Evolutionary conservation across 2,888 invertebrate genomes (phyloP).

Genomic region (Dasysyrphus tricinctus): DNA sequence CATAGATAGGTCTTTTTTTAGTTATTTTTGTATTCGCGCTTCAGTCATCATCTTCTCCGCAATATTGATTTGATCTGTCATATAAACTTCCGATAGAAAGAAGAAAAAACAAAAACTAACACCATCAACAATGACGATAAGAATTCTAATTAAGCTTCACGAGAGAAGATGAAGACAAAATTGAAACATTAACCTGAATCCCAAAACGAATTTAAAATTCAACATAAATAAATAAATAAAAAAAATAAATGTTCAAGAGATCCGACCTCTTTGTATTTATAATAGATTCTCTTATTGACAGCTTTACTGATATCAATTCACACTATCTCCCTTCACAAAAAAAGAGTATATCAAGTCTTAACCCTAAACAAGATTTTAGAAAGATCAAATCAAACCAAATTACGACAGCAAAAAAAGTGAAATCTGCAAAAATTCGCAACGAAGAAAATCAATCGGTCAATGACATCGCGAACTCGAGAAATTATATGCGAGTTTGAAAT

Average conservation of each 20-base stretch:
- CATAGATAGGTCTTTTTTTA: neutral
- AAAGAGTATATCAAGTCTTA: conserved; percentile 18
- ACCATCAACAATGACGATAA: conserved; percentile 15
- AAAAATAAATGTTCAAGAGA: conserved; percentile 19
- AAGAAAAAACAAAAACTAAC: neutral
- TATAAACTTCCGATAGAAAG: conserved; percentile 40
- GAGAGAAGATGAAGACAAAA: neutral
- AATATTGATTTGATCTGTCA: conserved; percentile 27
- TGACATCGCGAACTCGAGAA: conserved; percentile 24
- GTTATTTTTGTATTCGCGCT: conserved; percentile 6
- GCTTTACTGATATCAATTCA: conserved; percentile 9
- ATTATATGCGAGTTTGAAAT: conserved; percentile 43
- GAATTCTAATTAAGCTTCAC: conserved; percentile 52
- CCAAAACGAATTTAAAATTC: conserved; percentile 37
- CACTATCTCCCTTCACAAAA: conserved; percentile 42
- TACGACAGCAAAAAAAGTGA: conserved; percentile 10
- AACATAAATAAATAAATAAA: neutral
- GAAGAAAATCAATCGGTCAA: conserved; percentile 50
- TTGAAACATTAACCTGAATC: conserved; percentile 33
- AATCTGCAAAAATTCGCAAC: conserved; percentile 47
- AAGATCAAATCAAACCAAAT: neutral
- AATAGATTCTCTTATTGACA: conserved; percentile 43
- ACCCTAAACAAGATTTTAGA: conserved; percentile 17
- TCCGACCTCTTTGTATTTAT: conserved; percentile 63
- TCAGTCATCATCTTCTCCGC: conserved; percentile 3